These are phyloP conservation scores for Pseudomyrmex flavicornis DNA, from an alignment of 1,140 invertebrate genomes.

Conservation along the genomic window DNA sequence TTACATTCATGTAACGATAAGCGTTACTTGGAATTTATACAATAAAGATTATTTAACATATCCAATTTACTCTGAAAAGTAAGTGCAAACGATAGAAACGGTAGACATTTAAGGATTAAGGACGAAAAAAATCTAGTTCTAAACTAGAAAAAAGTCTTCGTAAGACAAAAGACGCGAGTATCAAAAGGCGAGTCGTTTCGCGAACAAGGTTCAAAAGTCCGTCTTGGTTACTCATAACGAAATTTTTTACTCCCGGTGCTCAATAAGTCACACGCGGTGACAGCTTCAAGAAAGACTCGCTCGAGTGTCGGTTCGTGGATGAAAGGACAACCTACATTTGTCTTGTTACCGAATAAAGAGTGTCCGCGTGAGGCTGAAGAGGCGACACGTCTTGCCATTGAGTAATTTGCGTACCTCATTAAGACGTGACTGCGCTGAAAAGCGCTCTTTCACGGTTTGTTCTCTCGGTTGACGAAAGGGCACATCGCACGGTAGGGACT, in stretches of 20 bases:
- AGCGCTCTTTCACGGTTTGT: slow-evolving; percentile 53
- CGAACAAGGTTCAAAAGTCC: background rate
- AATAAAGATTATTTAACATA: background rate
- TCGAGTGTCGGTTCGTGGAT: slow-evolving; percentile 11
- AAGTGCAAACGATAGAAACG: too few species aligned
- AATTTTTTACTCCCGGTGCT: slow-evolving; percentile 20
- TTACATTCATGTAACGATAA: too few species aligned
- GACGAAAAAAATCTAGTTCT: background rate
- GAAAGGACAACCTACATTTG: slow-evolving; percentile 69
- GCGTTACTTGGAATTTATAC: background rate
- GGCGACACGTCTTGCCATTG: slow-evolving; percentile 65
- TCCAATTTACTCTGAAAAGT: too few species aligned
- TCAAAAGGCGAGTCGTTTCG: too few species aligned
- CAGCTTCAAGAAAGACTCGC: slow-evolving; percentile 34
- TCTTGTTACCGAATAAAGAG: slow-evolving; percentile 57
- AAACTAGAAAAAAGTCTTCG: background rate
- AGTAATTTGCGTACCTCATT: slow-evolving; percentile 73
- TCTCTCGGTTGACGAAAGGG: slow-evolving; percentile 29
- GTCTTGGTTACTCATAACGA: background rate
- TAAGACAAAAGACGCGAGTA: background rate
- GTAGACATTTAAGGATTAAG: background rate
- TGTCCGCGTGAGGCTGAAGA: slow-evolving; percentile 47
- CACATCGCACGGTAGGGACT: background rate
- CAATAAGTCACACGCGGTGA: slow-evolving; percentile 30
- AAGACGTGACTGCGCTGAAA: slow-evolving; percentile 68